Conservation (phyloP, 2,113 vertebrate genomes). For the Xiphias gladius region DNA sequence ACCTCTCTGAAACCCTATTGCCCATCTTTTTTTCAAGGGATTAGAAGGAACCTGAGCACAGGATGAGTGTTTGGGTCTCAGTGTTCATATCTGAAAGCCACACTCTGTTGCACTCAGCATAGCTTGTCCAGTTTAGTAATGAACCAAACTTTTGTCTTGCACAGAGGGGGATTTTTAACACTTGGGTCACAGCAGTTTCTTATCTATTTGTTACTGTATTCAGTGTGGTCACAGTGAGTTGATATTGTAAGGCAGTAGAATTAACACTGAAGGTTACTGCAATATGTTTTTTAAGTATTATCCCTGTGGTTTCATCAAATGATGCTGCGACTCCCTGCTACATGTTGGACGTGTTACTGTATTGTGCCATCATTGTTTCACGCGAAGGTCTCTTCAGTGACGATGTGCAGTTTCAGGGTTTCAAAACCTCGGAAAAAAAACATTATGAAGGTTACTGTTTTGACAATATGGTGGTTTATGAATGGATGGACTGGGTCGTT, state of each 20-base stretch:
- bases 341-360: slow-evolving; percentile 25
- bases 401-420: slow-evolving; percentile 54
- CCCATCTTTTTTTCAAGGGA: not conserved
- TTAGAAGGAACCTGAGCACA: not conserved
- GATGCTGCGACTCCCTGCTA: slow-evolving; percentile 19
- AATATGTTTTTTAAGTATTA: slow-evolving; percentile 33
- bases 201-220: slow-evolving; percentile 16
- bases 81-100: slow-evolving; percentile 15
- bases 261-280: slow-evolving; percentile 26
- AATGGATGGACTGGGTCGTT: not conserved
- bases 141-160: slow-evolving; percentile 2
- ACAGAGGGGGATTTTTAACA: slow-evolving; percentile 15
- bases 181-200: slow-evolving; percentile 12
- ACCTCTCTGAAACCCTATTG: not conserved
- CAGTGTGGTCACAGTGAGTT: slow-evolving; percentile 17
- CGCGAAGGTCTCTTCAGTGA: slow-evolving; percentile 27
- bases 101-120: not conserved
- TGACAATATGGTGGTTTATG: slow-evolving; percentile 7
- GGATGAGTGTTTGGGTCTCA: not conserved
- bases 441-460: not conserved
- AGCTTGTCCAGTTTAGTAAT: slow-evolving; percentile 6
- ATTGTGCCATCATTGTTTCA: slow-evolving; percentile 36
- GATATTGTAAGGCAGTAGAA: slow-evolving; percentile 19
- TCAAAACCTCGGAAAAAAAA: slow-evolving; percentile 4
- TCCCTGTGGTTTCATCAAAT: slow-evolving; percentile 10